Base-by-base conservation (phyloP, 1,140 invertebrate species). In the Sarcophaga peregrina region DNA sequence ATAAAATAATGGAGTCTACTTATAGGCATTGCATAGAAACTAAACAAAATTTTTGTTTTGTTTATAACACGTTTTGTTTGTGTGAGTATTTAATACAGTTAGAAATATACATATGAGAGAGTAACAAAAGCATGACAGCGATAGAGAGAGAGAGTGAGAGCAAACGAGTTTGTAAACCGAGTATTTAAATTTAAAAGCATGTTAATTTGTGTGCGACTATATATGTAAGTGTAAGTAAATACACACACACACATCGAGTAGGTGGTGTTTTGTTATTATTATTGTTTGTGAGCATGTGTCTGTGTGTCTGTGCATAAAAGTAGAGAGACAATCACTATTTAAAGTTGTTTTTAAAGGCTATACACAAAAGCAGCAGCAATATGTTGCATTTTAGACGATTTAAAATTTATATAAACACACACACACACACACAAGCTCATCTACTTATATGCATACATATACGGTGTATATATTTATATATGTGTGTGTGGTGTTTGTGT, bases 331-430 rank as follows among this genome's bases (percentile, higher is more conserved):
- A 76, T 76, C 46, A 76, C 5, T 9, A 48, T 76, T 76, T 75
- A 47, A 75, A 75, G 73, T 75, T 75, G 45, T 46, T 75, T 75
- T 75, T 75, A 75, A 75, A 75, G 73, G 73, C 73, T 75, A 37
- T 45, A 17, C 13, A 17, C 7, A 76, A 76, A 76, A 76, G 74
- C 25, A 37, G 25, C 25, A 37, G 74, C 74, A 76, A 52, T 76
- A 76, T 76, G 74, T 76, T 76, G 74, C 74, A 76, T 9, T 76
- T 76, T 76, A 76, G 8, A 52, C 50, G 1, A 73, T 20, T 37
- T 62, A n/a, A 62, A 62, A 62, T 17, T 62, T n/a, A 13, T 13
- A 62, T 4, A n/a, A 62, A 62, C 58, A 62, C 58, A 62, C 58
- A 62, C 58, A 62, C 13, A 62, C 58, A 62, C 20, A 62, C 13